These are phyloP conservation scores for Falco peregrinus DNA, from an alignment of 2,797 vertebrate genomes.

Conservation along the genomic window DNA sequence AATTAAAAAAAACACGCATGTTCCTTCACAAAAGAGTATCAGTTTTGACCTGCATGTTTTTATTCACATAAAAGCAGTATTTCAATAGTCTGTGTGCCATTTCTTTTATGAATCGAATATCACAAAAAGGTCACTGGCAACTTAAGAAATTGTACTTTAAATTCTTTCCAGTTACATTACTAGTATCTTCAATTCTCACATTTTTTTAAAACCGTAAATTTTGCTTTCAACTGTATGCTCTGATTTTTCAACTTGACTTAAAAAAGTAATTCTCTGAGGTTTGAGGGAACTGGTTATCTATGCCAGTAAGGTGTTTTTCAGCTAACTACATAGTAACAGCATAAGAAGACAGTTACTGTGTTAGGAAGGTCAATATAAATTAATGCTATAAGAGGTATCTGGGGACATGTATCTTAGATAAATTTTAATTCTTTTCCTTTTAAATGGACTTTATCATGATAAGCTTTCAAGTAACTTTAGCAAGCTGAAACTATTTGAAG, in stretches of 20 bases:
- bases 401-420: slow-evolving; percentile 13
- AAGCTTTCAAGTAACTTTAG: slow-evolving; percentile 26
- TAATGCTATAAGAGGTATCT: slow-evolving; percentile 9
- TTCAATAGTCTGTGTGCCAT: neutral
- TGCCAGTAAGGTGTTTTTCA: neutral
- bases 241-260: neutral
- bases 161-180: neutral
- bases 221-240: neutral
- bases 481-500: slow-evolving; percentile 30
- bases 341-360: neutral
- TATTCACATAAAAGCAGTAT: neutral
- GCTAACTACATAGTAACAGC: neutral
- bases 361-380: slow-evolving; percentile 21
- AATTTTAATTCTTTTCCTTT: slow-evolving; percentile 41
- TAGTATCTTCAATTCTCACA: neutral
- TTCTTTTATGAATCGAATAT: neutral
- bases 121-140: neutral
- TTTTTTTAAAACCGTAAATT: neutral
- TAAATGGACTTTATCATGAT: slow-evolving; percentile 23
- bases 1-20: neutral
- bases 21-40: neutral
- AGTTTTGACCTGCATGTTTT: neutral
- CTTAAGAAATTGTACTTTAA: neutral
- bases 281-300: neutral
- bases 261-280: neutral